phyloP scores from a whole-genome alignment of 2,888 invertebrate genomes.

The Zaprionus obscuricornis region DNA sequence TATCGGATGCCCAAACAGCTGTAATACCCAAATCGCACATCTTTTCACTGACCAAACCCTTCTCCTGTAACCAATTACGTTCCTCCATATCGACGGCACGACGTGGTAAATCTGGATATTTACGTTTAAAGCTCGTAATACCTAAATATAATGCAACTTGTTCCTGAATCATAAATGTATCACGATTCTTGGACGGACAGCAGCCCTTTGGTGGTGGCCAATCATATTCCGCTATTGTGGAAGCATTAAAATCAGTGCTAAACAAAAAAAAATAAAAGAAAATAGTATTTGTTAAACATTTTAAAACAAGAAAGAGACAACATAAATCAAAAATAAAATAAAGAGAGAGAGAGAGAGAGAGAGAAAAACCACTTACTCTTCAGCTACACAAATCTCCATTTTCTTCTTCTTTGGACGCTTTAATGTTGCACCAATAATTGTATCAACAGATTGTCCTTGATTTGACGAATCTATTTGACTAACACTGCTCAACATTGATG shows the following conservation, averaged over 20 bases:
- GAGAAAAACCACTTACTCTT: conserved; percentile 80
- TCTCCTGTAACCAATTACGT: conserved; percentile 92
- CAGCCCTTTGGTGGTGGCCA: conserved; percentile 89
- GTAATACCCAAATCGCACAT: conserved; percentile 97
- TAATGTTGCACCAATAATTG: conserved; percentile 64
- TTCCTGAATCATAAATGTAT: conserved; percentile 97
- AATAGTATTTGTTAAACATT: background rate
- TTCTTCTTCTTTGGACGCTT: conserved; percentile 83
- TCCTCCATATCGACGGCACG: conserved; percentile 95
- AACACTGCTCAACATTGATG: conserved; percentile 89
- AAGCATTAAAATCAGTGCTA: conserved; percentile 89
- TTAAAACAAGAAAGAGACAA: conserved; percentile 1
- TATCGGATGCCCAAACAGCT: conserved; percentile 95
- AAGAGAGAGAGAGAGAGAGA: background rate
- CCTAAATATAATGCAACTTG: conserved; percentile 97
- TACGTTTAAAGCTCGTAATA: conserved; percentile 98
- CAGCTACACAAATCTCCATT: conserved; percentile 84
- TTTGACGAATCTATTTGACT: conserved; percentile 82
- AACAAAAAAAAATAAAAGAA: background rate
- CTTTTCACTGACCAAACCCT: conserved; percentile 92
- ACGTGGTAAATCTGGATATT: conserved; percentile 94
- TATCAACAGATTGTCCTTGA: conserved; percentile 64
- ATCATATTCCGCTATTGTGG: conserved; percentile 95
- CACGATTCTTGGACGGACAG: conserved; percentile 85
- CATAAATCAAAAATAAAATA: background rate